A percentile compares a stretch with the other conserved stretches of the same genome.
These are phyloP conservation scores for Cossypha dichroa DNA, from an alignment of 2,797 vertebrate genomes.

Conservation along the genomic window DNA sequence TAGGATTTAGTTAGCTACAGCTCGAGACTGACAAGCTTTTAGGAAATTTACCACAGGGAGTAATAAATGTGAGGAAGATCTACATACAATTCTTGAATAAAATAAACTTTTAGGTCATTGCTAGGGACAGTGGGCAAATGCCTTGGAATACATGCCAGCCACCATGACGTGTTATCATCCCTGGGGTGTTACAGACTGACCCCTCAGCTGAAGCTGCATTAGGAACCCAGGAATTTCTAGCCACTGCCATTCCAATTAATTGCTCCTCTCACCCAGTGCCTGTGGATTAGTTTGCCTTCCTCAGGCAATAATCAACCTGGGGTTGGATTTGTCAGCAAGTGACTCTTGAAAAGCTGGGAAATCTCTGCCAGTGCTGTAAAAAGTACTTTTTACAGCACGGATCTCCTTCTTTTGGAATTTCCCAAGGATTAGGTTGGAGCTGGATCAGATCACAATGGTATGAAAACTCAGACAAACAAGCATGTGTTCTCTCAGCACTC, in stretches of 20 bases:
- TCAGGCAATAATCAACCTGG: neutral
- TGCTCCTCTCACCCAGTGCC: neutral
- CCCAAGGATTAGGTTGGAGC: neutral
- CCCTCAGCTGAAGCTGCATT: neutral
- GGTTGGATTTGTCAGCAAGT: neutral
- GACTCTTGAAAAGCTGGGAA: neutral
- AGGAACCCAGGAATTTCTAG: neutral
- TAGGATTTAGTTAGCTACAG: neutral
- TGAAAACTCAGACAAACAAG: neutral
- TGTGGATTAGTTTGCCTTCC: slow-evolving; percentile 22
- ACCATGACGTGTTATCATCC: neutral
- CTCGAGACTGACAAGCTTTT: neutral
- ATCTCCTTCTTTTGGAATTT: neutral
- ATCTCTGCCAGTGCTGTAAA: neutral
- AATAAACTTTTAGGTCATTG: neutral
- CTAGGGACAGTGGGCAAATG: neutral
- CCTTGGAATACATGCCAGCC: neutral
- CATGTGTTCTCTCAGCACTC: neutral
- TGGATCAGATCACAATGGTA: neutral
- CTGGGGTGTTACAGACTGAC: neutral
- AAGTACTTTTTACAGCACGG: neutral
- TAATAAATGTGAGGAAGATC: neutral
- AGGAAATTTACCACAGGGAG: neutral
- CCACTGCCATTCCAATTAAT: neutral
- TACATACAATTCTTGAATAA: neutral